phyloP scores from a whole-genome alignment of 35 echinoderm and acorn worm genomes.

The Lytechinus pictus region DNA sequence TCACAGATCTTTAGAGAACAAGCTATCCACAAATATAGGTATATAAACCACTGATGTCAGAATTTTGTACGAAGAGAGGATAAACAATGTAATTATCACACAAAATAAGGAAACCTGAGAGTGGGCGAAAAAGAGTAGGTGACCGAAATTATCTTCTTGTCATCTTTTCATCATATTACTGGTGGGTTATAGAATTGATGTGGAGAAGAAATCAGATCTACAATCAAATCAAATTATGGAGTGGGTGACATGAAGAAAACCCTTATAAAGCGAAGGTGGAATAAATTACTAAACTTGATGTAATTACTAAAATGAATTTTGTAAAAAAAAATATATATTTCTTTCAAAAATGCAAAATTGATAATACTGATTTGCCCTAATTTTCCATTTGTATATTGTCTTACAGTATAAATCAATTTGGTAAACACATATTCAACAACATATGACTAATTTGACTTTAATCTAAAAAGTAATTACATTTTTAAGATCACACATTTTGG shows the following conservation, averaged over 20 bases:
- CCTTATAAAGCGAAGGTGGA: background rate
- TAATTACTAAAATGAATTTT: background rate
- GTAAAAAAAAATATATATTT: background rate
- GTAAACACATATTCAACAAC: too few species aligned
- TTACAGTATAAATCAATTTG: background rate
- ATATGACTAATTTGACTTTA: too few species aligned
- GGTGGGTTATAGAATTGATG: background rate
- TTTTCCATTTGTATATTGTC: background rate
- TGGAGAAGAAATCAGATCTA: background rate
- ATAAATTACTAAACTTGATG: background rate
- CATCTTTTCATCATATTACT: background rate
- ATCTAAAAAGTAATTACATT: too few species aligned
- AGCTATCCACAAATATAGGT: background rate
- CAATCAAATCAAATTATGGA: background rate
- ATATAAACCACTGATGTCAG: background rate
- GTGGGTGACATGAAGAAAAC: background rate
- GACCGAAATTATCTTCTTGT: background rate
- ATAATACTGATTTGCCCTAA: background rate
- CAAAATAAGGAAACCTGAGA: background rate
- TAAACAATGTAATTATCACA: background rate
- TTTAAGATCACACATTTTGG: too few species aligned
- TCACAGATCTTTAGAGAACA: background rate
- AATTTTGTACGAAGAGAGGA: too few species aligned
- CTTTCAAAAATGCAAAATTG: background rate
- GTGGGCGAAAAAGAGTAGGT: background rate